Evolutionary conservation across 37 sponge, comb jelly and placozoan species (phyloP).

Genomic region (Agelas oroides): DNA sequence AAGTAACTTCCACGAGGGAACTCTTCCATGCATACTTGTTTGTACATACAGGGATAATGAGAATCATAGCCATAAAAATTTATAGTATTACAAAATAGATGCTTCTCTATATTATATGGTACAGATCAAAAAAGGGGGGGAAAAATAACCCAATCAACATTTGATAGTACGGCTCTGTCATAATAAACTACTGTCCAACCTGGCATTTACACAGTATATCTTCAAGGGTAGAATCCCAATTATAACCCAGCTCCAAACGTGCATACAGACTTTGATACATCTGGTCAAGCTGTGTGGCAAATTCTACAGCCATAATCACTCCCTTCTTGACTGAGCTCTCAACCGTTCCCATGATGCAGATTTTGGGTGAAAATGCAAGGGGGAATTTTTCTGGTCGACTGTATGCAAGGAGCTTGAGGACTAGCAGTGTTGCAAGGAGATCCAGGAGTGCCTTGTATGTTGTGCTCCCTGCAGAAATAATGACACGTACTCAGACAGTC

Average conservation of each 20-base stretch:
- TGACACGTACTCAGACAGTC: no score
- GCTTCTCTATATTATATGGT: no score
- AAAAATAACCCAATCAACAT: no score
- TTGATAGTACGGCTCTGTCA: no score
- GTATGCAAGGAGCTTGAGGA: slow-evolving; percentile 29
- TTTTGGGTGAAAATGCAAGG: slow-evolving; percentile 28
- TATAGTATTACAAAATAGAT: no score
- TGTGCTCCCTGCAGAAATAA: slow-evolving; percentile 17
- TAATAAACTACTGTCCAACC: no score
- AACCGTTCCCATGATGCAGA: slow-evolving; percentile 16
- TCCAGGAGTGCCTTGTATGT: slow-evolving; percentile 8
- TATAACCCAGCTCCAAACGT: slow-evolving; percentile 69
- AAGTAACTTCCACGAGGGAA: no score
- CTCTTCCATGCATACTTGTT: no score
- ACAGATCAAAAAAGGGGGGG: no score
- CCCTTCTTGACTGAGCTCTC: not conserved
- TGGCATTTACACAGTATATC: no score
- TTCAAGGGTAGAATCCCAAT: slow-evolving; percentile 32
- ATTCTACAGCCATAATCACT: slow-evolving; percentile 49
- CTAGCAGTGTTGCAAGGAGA: slow-evolving; percentile 54
- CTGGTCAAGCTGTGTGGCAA: slow-evolving; percentile 30
- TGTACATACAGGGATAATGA: no score
- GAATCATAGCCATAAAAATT: no score
- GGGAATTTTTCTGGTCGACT: slow-evolving; percentile 2
- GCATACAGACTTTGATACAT: slow-evolving; percentile 52